Evolutionary conservation across 2,888 invertebrate species (phyloP).

Genomic region (Paralinhomoeus sp.): DNA sequence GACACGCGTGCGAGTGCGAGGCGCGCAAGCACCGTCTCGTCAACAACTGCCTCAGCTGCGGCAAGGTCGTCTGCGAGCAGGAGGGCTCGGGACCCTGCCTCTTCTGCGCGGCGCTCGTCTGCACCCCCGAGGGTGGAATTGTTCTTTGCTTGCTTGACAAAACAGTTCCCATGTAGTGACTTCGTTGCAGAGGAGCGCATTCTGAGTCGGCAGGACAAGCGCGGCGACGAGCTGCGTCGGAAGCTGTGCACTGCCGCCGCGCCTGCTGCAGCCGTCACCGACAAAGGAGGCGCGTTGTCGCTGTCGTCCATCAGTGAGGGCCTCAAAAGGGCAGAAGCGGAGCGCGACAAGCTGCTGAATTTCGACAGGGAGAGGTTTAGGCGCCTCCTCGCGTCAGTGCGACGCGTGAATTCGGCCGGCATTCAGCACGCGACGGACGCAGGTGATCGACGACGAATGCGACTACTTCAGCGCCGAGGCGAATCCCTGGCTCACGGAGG

Average conservation of each 20-base stretch:
- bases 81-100: constrained; percentile 91
- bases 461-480: constrained; percentile 51
- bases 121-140: constrained; percentile 15
- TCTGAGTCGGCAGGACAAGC: constrained; percentile 1
- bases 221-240: constrained; percentile 8
- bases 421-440: constrained; percentile 42
- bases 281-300: constrained; percentile 11
- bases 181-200: constrained; percentile 3
- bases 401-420: background rate
- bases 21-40: constrained; percentile 66
- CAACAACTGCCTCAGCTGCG: constrained; percentile 77
- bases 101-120: constrained; percentile 63
- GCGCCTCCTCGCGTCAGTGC: background rate
- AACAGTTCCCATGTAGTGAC: background rate
- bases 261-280: background rate
- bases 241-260: constrained; percentile 30
- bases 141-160: background rate
- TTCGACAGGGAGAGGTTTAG: constrained; percentile 53
- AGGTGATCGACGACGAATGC: constrained; percentile 71
- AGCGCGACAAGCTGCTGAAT: constrained; percentile 55
- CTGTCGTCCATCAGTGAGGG: constrained; percentile 34
- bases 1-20: constrained; percentile 72
- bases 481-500: constrained; percentile 54
- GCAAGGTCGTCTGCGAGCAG: constrained; percentile 71
- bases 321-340: constrained; percentile 47